Base-by-base conservation (phyloP, 2,888 invertebrate species). In the Cheilosia grossa region DNA sequence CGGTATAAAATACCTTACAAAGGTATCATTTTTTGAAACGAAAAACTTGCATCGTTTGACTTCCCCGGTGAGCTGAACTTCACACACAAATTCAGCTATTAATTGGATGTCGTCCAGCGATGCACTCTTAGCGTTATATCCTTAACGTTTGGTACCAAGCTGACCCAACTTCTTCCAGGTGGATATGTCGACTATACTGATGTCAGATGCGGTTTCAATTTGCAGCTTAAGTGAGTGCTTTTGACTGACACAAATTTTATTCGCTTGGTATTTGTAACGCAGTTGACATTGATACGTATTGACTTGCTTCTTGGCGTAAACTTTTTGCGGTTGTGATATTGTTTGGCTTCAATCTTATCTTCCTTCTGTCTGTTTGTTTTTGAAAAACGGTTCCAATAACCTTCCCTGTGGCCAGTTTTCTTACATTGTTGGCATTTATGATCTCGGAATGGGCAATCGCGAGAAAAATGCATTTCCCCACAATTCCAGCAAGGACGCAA, bases 171-270 rank as follows among this genome's bases (percentile, higher is more conserved):
- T 77, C 2, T 21, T 27, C 80, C 72, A 86, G n/a, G 64, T 81
- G 37, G 30, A 30, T 3, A 70, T 44, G n/a, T 78, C 75, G 4
- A 82, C 77, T 47, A 74, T 77, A 13, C 77, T 86, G n/a, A 86
- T 73, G 42, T 86, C 86, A 4, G 78, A 86, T 4, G 77, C 82
- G 1, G 69, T 74, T 30, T 86, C 81, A 58, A 77, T 67, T 54
- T 78, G 79, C 7, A 86, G 47, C 6, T 15, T 24, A 30, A 42
- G n/a, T n/a, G 42, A 42, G 13, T 42, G 42, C 9, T 67, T 42
- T 40, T 40, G 51, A 40, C 30, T 30, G 7, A 30, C 30, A 30
- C 30, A 30, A 40, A 53, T 10, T 64, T 51, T 21, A 37, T 40
- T 37, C 30, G 33, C 51, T 53, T 21, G 30, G 33, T 33, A 63